These are phyloP conservation scores for Macrotus californicus DNA, from an alignment of 2,113 vertebrate genomes.

Conservation along the genomic window DNA sequence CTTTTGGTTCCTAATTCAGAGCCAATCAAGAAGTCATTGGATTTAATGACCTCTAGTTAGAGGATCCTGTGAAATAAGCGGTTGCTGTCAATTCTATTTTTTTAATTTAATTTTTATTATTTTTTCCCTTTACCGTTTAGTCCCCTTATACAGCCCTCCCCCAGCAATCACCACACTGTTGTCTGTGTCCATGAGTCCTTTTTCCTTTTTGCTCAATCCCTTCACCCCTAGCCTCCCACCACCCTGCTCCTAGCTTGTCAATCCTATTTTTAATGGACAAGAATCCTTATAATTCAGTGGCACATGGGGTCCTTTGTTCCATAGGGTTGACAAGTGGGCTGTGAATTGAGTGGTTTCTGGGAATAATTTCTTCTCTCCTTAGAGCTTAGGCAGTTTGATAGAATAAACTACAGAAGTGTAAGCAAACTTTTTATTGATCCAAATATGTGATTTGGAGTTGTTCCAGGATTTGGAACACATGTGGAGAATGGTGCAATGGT, in stretches of 20 bases:
- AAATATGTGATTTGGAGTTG: not conserved
- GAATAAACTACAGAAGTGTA: constrained; percentile 39
- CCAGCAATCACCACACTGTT: too few relatives aligned
- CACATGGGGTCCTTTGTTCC: constrained; percentile 40
- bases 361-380: constrained; percentile 33
- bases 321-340: constrained; percentile 42
- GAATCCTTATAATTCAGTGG: constrained; percentile 13
- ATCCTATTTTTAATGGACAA: constrained; percentile 53
- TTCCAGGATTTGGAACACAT: not conserved
- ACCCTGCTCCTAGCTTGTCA: constrained; percentile 6
- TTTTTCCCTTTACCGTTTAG: too few relatives aligned
- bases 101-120: not conserved
- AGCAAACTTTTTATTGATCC: constrained; percentile 33
- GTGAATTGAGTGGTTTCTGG: constrained; percentile 55
- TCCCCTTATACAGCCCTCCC: too few relatives aligned
- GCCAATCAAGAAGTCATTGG: constrained; percentile 48
- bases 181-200: too few relatives aligned
- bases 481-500: not conserved
- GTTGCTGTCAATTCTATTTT: constrained; percentile 60
- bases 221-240: too few relatives aligned
- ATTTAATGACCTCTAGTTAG: constrained; percentile 52
- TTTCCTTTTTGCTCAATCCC: too few relatives aligned
- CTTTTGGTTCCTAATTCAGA: constrained; percentile 49
- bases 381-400: constrained; percentile 38
- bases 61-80: constrained; percentile 56